Percentiles rank a stretch among this genome's conserved stretches.
Conservation (phyloP, 2,113 vertebrate genomes). For the Hemiprocne comata region DNA sequence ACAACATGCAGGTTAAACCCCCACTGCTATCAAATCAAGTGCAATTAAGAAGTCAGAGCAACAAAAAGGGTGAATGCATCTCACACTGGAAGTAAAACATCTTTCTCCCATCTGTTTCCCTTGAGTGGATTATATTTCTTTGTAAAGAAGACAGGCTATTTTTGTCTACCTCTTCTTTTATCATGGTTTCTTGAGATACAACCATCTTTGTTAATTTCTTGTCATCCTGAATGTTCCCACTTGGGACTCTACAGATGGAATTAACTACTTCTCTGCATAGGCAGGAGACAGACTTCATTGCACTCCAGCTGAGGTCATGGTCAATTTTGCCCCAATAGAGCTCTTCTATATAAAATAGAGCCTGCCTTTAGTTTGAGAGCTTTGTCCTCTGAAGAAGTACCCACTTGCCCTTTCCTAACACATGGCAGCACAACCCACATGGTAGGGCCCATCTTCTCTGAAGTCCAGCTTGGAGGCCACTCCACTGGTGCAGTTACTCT, state of each 20-base stretch:
- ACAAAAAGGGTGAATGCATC: neutral
- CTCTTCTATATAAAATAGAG: neutral
- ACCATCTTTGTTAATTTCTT: neutral
- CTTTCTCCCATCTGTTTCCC: neutral
- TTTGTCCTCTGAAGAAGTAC: neutral
- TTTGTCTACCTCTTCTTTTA: neutral
- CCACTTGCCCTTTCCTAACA: neutral
- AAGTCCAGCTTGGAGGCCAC: neutral
- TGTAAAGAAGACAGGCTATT: neutral
- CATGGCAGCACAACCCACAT: neutral
- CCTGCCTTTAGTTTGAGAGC: neutral
- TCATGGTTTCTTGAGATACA: neutral
- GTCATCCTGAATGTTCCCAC: neutral
- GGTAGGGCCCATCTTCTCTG: neutral
- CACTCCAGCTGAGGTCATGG: neutral
- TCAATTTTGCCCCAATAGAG: neutral
- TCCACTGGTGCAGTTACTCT: rapidly evolving
- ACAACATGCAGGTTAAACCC: neutral
- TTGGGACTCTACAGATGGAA: neutral
- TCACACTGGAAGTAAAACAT: neutral
- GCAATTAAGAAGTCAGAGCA: constrained; percentile 31
- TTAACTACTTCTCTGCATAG: neutral
- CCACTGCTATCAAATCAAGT: constrained; percentile 25
- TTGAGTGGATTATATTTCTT: neutral
- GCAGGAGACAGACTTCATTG: neutral